Evolutionary conservation across 2,113 vertebrate species (phyloP).

Genomic region (Rhodinocichla rosea): DNA sequence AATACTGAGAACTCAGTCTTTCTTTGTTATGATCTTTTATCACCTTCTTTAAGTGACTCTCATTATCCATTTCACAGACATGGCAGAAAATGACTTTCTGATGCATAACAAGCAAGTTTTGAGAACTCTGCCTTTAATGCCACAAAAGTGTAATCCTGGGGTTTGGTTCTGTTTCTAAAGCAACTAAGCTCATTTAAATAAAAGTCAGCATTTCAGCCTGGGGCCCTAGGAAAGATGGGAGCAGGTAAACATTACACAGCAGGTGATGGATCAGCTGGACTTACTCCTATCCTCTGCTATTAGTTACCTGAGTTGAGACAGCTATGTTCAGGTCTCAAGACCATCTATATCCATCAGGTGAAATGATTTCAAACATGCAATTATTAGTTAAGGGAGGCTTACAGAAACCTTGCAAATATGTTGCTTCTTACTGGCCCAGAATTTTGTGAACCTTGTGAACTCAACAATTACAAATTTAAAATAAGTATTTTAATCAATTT

Average conservation of each 20-base stretch:
- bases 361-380: not conserved
- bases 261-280: not conserved
- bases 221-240: not conserved
- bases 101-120: not conserved
- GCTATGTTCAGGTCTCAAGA: not conserved
- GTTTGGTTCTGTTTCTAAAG: not conserved
- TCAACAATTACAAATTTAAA: not conserved
- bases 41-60: not conserved
- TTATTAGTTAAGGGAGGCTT: slow-evolving; percentile 8
- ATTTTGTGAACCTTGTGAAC: not conserved
- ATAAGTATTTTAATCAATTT: not conserved
- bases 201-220: not conserved
- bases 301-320: not conserved
- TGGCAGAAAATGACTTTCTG: not conserved
- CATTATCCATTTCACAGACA: not conserved
- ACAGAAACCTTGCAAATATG: not conserved
- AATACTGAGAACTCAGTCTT: not conserved
- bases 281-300: not conserved
- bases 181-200: not conserved
- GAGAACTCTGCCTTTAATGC: not conserved
- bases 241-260: not conserved
- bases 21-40: not conserved
- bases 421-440: slow-evolving; percentile 1
- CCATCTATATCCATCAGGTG: not conserved
- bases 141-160: not conserved